Evolutionary conservation across 1,140 invertebrate genomes (phyloP).

Genomic region (Asobara japonica): DNA sequence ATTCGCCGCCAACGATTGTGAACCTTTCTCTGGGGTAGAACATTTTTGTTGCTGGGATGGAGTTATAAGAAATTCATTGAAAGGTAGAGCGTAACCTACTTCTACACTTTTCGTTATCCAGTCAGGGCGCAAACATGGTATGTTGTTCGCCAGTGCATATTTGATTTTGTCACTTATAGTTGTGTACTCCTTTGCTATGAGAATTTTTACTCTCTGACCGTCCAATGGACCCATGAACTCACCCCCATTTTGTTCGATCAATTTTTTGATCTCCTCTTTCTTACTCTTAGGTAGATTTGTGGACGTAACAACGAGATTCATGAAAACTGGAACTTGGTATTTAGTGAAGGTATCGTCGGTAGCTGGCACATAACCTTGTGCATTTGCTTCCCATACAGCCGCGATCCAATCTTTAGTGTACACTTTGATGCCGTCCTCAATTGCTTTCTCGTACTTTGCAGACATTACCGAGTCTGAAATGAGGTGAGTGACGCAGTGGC

Average conservation of each 20-base stretch:
- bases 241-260: slow-evolving; percentile 81
- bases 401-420: slow-evolving; percentile 84
- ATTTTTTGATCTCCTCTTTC: slow-evolving; percentile 75
- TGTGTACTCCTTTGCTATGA: slow-evolving; percentile 61
- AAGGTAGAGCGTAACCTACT: slow-evolving; percentile 77
- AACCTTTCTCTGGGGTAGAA: slow-evolving; percentile 69
- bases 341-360: slow-evolving; percentile 73
- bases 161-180: slow-evolving; percentile 83
- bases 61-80: slow-evolving; percentile 73
- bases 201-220: slow-evolving; percentile 55
- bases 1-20: slow-evolving; percentile 31
- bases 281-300: slow-evolving; percentile 76
- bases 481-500: slow-evolving; percentile 82
- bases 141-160: slow-evolving; percentile 79
- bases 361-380: slow-evolving; percentile 71
- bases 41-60: slow-evolving; percentile 57
- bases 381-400: slow-evolving; percentile 79
- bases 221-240: slow-evolving; percentile 62
- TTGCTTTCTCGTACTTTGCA: slow-evolving; percentile 82
- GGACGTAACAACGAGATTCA: slow-evolving; percentile 80
- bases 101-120: slow-evolving; percentile 84
- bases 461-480: slow-evolving; percentile 79
- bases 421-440: slow-evolving; percentile 75
- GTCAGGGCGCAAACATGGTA: slow-evolving; percentile 75
- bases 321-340: slow-evolving; percentile 81